These are phyloP conservation scores for Pardosa pseudoannulata DNA, from an alignment of 2,888 invertebrate genomes.

Conservation along the genomic window DNA sequence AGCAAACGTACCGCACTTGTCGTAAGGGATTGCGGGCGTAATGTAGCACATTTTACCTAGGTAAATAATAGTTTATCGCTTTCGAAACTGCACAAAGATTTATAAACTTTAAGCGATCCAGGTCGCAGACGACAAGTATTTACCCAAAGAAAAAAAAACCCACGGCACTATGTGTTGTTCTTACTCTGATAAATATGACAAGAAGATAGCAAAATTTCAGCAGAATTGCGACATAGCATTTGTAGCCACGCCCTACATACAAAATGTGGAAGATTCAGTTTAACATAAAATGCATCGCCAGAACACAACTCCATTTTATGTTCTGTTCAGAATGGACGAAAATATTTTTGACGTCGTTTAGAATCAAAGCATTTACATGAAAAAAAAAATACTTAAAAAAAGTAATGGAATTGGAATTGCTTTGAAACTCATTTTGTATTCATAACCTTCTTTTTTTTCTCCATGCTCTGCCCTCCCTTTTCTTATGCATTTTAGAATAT, in stretches of 20 bases:
- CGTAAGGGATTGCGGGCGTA: no score
- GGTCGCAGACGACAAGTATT: not conserved
- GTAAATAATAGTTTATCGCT: no score
- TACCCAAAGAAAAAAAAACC: no score
- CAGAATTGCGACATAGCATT: not conserved
- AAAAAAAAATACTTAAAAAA: conserved; percentile 22
- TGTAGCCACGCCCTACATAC: not conserved
- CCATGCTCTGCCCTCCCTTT: conserved; percentile 23
- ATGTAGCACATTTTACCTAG: no score
- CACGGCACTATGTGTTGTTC: no score
- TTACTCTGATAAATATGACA: not conserved
- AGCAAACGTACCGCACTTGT: no score
- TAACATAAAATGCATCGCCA: not conserved
- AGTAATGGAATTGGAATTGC: conserved; percentile 65
- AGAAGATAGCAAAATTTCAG: not conserved
- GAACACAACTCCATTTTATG: not conserved
- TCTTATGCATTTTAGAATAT: conserved; percentile 46
- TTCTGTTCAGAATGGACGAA: not conserved
- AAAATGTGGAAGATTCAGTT: not conserved
- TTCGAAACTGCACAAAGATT: no score
- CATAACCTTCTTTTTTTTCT: conserved; percentile 54
- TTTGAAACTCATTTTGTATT: conserved; percentile 65
- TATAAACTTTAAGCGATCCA: not conserved
- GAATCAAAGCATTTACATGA: conserved; percentile 58
- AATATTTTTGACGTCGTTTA: conserved; percentile 27